A percentile compares a stretch with the other conserved stretches of the same genome.
phyloP scores from a whole-genome alignment of 1,140 invertebrate genomes.

The Neodiprion lecontei region DNA sequence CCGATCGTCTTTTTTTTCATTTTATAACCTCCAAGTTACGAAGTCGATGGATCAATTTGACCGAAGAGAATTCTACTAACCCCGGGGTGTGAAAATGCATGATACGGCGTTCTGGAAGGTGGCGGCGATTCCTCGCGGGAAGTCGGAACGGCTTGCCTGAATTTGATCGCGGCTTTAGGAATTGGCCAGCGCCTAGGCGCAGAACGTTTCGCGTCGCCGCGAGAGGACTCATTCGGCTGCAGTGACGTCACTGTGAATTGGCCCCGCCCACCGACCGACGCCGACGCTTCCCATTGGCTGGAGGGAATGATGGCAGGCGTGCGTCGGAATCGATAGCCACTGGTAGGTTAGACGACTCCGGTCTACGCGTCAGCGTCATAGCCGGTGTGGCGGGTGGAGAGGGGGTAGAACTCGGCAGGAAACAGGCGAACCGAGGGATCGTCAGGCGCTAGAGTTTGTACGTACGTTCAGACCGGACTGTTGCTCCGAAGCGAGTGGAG shows the following conservation, averaged over 20 bases:
- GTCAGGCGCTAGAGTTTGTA: slow-evolving; percentile 34
- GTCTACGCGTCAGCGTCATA: slow-evolving; percentile 12
- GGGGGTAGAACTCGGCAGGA: slow-evolving; percentile 42
- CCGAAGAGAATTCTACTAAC: slow-evolving; percentile 6
- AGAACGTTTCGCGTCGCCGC: slow-evolving; percentile 30
- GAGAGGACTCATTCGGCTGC: slow-evolving; percentile 43
- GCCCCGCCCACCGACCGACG: slow-evolving; percentile 33
- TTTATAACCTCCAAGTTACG: slow-evolving; percentile 30
- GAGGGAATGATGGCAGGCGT: slow-evolving; percentile 57
- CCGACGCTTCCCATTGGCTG: slow-evolving; percentile 46
- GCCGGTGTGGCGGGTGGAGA: background rate
- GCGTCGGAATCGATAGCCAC: slow-evolving; percentile 56
- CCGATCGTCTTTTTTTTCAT: too few relatives aligned
- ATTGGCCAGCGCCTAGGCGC: background rate
- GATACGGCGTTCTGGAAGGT: too few relatives aligned
- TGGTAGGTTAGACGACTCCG: slow-evolving; percentile 35
- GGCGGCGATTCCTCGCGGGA: too few relatives aligned
- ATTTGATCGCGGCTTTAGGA: too few relatives aligned
- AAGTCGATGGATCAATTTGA: slow-evolving; percentile 49
- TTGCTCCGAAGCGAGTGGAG: slow-evolving; percentile 47
- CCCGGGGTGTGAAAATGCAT: too few relatives aligned
- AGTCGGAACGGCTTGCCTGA: too few relatives aligned
- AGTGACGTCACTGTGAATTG: slow-evolving; percentile 43
- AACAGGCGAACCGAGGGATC: slow-evolving; percentile 36
- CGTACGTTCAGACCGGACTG: slow-evolving; percentile 48